A percentile compares a stretch with the other conserved stretches of the same genome.
Conservation (phyloP, 2,113 vertebrate genomes). For the Saiga tatarica region DNA sequence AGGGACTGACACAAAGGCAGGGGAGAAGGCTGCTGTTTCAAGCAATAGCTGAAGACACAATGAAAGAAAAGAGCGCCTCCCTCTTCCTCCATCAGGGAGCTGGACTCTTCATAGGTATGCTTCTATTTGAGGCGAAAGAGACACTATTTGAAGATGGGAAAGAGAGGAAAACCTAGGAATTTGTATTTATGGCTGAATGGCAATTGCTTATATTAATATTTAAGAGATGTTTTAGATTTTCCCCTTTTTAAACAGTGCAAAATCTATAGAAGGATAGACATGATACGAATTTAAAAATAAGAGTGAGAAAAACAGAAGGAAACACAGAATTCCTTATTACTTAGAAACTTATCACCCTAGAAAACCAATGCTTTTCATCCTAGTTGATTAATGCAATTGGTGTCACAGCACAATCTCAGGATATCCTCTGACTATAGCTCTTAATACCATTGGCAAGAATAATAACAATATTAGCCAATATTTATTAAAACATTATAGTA, state of each 20-base stretch:
- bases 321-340: neutral
- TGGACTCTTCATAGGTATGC: no score
- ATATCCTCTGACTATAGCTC: accelerated
- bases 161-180: neutral
- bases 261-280: neutral
- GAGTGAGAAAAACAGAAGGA: neutral
- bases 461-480: neutral
- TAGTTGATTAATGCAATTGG: neutral
- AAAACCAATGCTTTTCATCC: neutral
- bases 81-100: accelerated
- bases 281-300: neutral
- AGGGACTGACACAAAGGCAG: neutral
- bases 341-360: neutral
- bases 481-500: neutral
- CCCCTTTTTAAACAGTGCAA: neutral
- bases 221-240: neutral
- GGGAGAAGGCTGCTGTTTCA: neutral
- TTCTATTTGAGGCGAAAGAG: neutral
- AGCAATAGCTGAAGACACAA: neutral
- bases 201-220: neutral
- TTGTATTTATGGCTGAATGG: neutral
- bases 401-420: accelerated
- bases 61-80: neutral
- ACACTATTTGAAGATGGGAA: neutral
- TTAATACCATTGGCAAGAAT: neutral